A percentile compares a stretch with the other conserved stretches of the same genome.
phyloP scores from a whole-genome alignment of 2,888 invertebrate genomes.

The Geophilus truncorum region DNA sequence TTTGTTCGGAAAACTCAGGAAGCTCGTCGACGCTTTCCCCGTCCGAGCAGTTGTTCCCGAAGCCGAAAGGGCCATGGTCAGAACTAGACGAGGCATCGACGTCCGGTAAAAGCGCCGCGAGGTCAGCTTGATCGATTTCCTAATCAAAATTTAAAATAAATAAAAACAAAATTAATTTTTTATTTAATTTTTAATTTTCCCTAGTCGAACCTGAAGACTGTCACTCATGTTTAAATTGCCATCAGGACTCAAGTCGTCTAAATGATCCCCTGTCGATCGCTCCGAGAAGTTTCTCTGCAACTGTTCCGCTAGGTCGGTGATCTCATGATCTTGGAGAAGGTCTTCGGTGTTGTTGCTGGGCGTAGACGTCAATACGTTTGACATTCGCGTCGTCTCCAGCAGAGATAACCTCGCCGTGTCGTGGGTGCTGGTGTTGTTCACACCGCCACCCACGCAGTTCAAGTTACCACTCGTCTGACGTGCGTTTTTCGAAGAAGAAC shows the following conservation, averaged over 20 bases:
- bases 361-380: background rate
- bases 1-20: conserved; percentile 35
- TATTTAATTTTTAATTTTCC: background rate
- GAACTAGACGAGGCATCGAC: conserved; percentile 40
- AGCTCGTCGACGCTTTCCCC: conserved; percentile 40
- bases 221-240: conserved; percentile 37
- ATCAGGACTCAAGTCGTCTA: conserved; percentile 35
- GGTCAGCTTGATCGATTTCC: conserved; percentile 72
- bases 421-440: background rate
- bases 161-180: background rate
- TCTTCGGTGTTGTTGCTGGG: background rate
- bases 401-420: background rate
- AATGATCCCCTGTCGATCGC: conserved; percentile 19
- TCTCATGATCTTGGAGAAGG: conserved; percentile 30
- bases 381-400: conserved; percentile 10
- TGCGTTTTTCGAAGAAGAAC: background rate
- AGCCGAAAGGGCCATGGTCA: conserved; percentile 52
- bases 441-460: background rate
- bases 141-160: conserved; percentile 43
- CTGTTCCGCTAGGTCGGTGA: conserved; percentile 34
- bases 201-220: conserved; percentile 34
- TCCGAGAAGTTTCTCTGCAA: conserved; percentile 30
- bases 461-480: background rate
- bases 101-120: conserved; percentile 71
- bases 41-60: conserved; percentile 53